A percentile compares a stretch with the other conserved stretches of the same genome.
These are phyloP conservation scores for Malurus melanocephalus DNA, from an alignment of 2,113 vertebrate species.

Conservation along the genomic window DNA sequence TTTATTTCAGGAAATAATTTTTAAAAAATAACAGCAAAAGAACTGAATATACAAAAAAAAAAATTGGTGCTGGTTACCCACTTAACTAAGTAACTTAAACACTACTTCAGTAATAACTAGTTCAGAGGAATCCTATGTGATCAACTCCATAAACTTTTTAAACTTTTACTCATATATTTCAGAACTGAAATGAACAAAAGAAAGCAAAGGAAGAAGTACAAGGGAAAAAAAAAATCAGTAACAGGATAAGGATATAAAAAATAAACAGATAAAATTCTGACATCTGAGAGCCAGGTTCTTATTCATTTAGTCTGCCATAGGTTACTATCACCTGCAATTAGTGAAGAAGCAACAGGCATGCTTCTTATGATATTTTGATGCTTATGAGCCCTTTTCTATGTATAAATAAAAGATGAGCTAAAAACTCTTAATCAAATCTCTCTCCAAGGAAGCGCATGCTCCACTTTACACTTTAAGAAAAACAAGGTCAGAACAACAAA, in stretches of 20 bases:
- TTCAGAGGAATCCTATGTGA: neutral
- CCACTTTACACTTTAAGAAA: neutral
- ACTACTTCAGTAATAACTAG: neutral
- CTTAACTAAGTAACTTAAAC: neutral
- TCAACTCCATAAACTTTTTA: neutral
- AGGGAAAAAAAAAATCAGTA: neutral
- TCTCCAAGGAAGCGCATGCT: neutral
- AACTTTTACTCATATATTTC: neutral
- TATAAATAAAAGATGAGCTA: neutral
- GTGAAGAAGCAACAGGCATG: neutral
- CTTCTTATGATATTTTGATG: neutral
- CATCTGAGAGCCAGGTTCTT: neutral
- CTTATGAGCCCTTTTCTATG: neutral
- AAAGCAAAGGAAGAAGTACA: neutral
- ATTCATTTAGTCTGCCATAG: neutral
- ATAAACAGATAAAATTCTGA: neutral
- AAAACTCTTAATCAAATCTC: neutral
- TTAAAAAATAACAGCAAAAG: neutral
- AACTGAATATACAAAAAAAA: neutral
- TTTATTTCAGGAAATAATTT: no score
- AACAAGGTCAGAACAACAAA: neutral
- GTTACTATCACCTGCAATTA: accelerated
- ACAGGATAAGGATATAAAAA: neutral
- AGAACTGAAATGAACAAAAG: neutral
- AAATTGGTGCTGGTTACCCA: neutral